Conservation (phyloP, 2,888 invertebrate species). For the Pammene aurita region DNA sequence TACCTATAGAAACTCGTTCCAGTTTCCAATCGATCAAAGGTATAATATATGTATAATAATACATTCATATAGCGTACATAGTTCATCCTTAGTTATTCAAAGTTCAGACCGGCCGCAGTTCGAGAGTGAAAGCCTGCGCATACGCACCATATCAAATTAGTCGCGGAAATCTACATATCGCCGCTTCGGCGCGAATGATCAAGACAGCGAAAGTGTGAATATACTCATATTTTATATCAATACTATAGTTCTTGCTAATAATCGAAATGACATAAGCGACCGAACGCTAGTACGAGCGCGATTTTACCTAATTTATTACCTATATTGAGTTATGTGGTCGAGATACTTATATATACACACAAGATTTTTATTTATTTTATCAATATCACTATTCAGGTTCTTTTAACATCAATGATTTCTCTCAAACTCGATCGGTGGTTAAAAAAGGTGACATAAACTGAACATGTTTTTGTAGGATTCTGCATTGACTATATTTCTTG, state of each 20-base stretch:
- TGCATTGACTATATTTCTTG: constrained; percentile 24
- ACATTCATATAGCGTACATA: constrained; percentile 5
- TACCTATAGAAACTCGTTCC: background rate
- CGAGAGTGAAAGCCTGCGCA: constrained; percentile 64
- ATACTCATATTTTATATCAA: constrained; percentile 33
- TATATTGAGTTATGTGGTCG: no score
- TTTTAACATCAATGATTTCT: constrained; percentile 26
- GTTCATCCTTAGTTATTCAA: constrained; percentile 51
- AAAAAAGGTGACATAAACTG: constrained; percentile 24
- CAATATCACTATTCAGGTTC: constrained; percentile 21
- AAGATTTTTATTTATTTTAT: background rate
- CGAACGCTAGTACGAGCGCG: background rate
- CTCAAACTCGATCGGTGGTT: constrained; percentile 31
- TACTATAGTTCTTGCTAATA: constrained; percentile 1
- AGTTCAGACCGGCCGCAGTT: constrained; percentile 52
- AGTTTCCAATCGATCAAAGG: constrained; percentile 9
- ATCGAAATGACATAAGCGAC: constrained; percentile 5
- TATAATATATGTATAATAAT: constrained; percentile 16
- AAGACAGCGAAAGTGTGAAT: constrained; percentile 37
- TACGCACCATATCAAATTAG: constrained; percentile 49
- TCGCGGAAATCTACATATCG: constrained; percentile 39
- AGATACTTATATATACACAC: no score
- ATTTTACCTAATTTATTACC: background rate
- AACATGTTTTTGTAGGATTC: constrained; percentile 14
- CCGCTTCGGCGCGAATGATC: constrained; percentile 34